Conservation (phyloP, 2,888 invertebrate genomes). For the Lycocerus yunnanus region DNA sequence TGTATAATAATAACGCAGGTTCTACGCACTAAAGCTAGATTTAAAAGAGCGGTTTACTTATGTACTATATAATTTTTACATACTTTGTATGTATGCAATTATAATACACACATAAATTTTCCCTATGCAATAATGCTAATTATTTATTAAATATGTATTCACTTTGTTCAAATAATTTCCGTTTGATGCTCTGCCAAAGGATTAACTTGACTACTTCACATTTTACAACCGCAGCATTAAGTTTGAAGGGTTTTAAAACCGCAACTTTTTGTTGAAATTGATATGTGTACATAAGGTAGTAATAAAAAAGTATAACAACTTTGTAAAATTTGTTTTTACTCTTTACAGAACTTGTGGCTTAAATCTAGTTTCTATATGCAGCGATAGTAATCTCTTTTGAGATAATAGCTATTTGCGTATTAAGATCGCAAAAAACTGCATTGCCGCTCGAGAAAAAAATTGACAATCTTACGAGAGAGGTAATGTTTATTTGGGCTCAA, state of each 20-base stretch:
- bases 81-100: no score
- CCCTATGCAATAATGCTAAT: no score
- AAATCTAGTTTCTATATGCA: background rate
- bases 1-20: no score
- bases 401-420: no score
- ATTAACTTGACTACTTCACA: background rate
- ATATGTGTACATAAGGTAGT: background rate
- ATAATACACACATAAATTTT: no score
- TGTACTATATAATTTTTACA: no score
- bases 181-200: background rate
- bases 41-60: no score
- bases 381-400: background rate
- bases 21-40: no score
- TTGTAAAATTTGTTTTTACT: background rate
- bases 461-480: no score
- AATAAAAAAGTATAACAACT: background rate
- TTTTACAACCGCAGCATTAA: background rate
- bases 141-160: background rate
- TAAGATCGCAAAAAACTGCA: no score
- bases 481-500: no score
- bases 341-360: background rate
- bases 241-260: background rate
- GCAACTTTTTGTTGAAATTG: background rate
- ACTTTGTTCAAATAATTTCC: background rate
- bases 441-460: no score